Evolutionary conservation across 2,113 vertebrate species (phyloP).

Genomic region (Ceyx cyanopectus): DNA sequence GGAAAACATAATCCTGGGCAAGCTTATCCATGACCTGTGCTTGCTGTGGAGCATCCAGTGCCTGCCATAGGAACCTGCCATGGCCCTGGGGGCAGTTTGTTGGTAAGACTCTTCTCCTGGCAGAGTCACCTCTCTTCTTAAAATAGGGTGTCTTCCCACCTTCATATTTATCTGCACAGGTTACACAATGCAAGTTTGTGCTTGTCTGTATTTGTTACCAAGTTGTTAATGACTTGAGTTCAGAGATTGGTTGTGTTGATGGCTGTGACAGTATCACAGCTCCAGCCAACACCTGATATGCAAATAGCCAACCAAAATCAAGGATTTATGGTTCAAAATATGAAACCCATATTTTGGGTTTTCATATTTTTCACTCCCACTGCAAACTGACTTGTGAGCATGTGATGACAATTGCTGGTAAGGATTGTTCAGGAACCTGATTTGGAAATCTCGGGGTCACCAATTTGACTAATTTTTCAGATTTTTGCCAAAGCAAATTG

Average conservation of each 20-base stretch:
- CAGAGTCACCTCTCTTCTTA: neutral
- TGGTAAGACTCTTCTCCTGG: neutral
- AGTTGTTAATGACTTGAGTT: neutral
- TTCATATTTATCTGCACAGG: neutral
- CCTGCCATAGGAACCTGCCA: neutral
- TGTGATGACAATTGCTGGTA: neutral
- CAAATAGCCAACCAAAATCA: neutral
- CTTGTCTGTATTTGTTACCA: neutral
- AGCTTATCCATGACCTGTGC: neutral
- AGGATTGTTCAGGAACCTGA: neutral
- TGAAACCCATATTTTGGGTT: neutral
- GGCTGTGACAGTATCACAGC: neutral
- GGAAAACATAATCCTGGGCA: neutral
- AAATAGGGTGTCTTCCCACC: neutral
- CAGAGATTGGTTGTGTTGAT: neutral
- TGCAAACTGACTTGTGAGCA: neutral
- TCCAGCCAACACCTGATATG: fast-evolving
- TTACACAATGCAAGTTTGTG: neutral
- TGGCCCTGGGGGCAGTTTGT: neutral
- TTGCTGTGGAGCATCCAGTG: neutral
- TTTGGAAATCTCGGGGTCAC: neutral
- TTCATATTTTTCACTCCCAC: neutral
- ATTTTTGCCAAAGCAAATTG: neutral
- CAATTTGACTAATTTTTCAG: neutral
- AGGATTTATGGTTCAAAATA: neutral